These are phyloP conservation scores for Dissostichus mawsoni DNA, from an alignment of 2,113 vertebrate genomes.

Conservation along the genomic window DNA sequence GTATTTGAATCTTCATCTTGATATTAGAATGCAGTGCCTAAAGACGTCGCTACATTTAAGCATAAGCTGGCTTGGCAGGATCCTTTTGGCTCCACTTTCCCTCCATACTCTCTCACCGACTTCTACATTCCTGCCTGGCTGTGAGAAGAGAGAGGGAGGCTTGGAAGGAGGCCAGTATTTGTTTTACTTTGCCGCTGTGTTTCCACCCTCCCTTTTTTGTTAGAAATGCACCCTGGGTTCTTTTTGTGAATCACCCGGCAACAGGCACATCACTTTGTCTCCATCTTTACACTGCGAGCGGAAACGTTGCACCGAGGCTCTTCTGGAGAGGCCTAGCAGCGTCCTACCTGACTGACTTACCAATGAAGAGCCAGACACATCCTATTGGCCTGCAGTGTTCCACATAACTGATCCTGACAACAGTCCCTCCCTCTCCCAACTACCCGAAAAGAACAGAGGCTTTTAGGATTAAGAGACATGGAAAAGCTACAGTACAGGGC, in stretches of 20 bases:
- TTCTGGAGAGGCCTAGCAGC: slow-evolving; percentile 77
- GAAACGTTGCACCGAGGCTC: slow-evolving; percentile 77
- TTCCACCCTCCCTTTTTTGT: slow-evolving; percentile 66
- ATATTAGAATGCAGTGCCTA: neutral
- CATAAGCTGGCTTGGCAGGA: slow-evolving; percentile 9
- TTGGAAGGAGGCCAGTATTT: slow-evolving; percentile 72
- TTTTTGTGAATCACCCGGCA: slow-evolving; percentile 83
- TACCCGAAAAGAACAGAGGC: slow-evolving; percentile 55
- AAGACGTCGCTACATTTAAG: slow-evolving; percentile 16
- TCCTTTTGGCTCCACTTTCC: slow-evolving; percentile 30
- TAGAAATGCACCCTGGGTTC: slow-evolving; percentile 78
- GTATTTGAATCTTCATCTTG: neutral
- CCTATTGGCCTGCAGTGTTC: slow-evolving; percentile 71
- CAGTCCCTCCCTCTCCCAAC: slow-evolving; percentile 71
- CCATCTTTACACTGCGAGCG: slow-evolving; percentile 79
- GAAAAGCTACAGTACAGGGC: slow-evolving; percentile 41
- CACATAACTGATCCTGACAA: slow-evolving; percentile 82
- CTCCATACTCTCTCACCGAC: slow-evolving; percentile 26
- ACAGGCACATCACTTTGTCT: slow-evolving; percentile 84
- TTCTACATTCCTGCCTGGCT: slow-evolving; percentile 61
- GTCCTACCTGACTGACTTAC: slow-evolving; percentile 86
- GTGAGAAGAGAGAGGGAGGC: slow-evolving; percentile 68
- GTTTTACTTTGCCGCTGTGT: slow-evolving; percentile 76
- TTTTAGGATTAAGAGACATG: slow-evolving; percentile 60
- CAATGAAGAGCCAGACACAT: slow-evolving; percentile 81